These are phyloP conservation scores for Argyra leucocephala DNA, from an alignment of 2,888 invertebrate genomes.

Conservation along the genomic window DNA sequence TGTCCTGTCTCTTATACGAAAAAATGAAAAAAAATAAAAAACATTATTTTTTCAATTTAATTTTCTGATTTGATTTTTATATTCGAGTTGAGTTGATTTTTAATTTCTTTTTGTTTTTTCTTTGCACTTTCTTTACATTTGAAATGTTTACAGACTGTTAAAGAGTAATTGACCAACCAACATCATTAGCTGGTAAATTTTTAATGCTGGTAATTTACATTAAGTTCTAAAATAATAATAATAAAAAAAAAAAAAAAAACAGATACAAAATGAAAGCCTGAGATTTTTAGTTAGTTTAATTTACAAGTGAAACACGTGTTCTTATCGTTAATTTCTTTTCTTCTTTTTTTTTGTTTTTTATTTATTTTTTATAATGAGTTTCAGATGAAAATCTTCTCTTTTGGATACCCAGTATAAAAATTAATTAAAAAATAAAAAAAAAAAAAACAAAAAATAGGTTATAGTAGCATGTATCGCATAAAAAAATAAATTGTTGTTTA, in stretches of 20 bases:
- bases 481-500: too few species aligned
- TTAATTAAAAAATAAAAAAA: too few species aligned
- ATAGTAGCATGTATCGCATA: too few species aligned
- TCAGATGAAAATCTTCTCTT: too few species aligned
- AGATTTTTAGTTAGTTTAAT: not conserved
- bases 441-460: too few species aligned
- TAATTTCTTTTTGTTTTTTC: not conserved
- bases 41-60: too few species aligned
- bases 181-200: not conserved
- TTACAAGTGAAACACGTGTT: not conserved
- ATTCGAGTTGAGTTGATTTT: not conserved
- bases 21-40: too few species aligned
- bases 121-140: not conserved
- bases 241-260: not conserved
- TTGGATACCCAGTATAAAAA: too few species aligned
- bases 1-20: not conserved
- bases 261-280: not conserved
- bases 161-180: constrained; percentile 4
- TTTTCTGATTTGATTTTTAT: too few species aligned
- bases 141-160: not conserved
- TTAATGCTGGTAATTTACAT: constrained; percentile 4
- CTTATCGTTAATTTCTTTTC: not conserved
- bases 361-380: constrained; percentile 3
- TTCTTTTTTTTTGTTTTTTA: not conserved
- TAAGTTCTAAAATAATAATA: not conserved